These are phyloP conservation scores for Phenacoccus solenopsis DNA, from an alignment of 1,140 invertebrate genomes.

Conservation along the genomic window DNA sequence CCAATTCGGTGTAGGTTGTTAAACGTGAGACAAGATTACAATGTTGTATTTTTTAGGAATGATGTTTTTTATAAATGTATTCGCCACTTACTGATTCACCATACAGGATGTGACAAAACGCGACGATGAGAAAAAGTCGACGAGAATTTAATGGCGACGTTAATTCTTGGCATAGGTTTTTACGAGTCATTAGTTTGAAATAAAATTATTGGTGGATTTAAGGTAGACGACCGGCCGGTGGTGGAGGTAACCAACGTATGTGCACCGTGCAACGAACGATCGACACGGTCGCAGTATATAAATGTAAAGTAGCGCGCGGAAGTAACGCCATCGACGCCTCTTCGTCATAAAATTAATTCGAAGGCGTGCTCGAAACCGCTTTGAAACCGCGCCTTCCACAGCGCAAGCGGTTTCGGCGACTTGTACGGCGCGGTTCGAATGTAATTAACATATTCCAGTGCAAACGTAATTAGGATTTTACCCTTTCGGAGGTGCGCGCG, in stretches of 20 bases:
- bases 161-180: not conserved
- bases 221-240: not conserved
- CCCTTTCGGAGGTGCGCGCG: not conserved
- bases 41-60: no score
- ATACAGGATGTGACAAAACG: no score
- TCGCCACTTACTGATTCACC: no score
- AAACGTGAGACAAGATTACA: no score
- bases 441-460: constrained; percentile 4
- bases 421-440: not conserved
- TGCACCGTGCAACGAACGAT: no score
- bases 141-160: not conserved
- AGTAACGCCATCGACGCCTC: constrained; percentile 12
- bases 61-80: no score
- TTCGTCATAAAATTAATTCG: constrained; percentile 14
- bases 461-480: not conserved
- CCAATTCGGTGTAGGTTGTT: no score
- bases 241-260: not conserved
- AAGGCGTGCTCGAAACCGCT: constrained; percentile 9
- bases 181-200: not conserved
- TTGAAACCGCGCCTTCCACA: constrained; percentile 8
- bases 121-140: not conserved
- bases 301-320: not conserved
- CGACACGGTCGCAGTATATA: no score
- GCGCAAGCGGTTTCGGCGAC: constrained; percentile 3
- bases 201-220: constrained; percentile 4